Evolutionary conservation across 1,140 invertebrate genomes (phyloP).

Genomic region (Hyles vespertilio): DNA sequence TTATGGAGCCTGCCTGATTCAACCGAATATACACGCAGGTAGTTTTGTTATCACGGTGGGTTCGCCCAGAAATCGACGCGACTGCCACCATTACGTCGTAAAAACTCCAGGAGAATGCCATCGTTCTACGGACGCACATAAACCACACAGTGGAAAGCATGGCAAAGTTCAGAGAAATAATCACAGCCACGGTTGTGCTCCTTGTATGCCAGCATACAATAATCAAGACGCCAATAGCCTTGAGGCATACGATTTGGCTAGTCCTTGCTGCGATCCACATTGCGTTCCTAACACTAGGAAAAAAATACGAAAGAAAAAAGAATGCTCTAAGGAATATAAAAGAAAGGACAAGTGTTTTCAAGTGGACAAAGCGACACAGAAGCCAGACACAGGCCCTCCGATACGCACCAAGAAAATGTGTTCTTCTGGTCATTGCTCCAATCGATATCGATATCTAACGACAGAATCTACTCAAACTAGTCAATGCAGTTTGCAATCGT

Average conservation of each 20-base stretch:
- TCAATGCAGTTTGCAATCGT: conserved; percentile 88
- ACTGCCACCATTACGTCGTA: conserved; percentile 80
- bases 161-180: conserved; percentile 50
- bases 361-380: conserved; percentile 63
- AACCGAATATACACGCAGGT: conserved; percentile 77
- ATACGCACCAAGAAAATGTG: conserved; percentile 61
- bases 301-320: conserved; percentile 78
- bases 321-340: conserved; percentile 78
- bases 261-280: conserved; percentile 88
- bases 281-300: conserved; percentile 86
- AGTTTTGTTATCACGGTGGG: conserved; percentile 82
- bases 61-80: conserved; percentile 79
- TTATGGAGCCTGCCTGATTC: conserved; percentile 80
- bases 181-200: conserved; percentile 83
- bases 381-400: conserved; percentile 55
- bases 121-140: conserved; percentile 45
- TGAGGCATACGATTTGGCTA: conserved; percentile 88
- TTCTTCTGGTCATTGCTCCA: conserved; percentile 51
- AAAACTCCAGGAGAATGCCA: conserved; percentile 77
- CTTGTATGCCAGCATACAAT: conserved; percentile 81
- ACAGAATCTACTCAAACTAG: conserved; percentile 81
- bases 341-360: conserved; percentile 71
- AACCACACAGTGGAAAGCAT: conserved; percentile 46
- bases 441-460: conserved; percentile 66
- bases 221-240: conserved; percentile 84